Evolutionary conservation across 2,888 invertebrate genomes (phyloP).

Genomic region (Drosophila austrosaltans): DNA sequence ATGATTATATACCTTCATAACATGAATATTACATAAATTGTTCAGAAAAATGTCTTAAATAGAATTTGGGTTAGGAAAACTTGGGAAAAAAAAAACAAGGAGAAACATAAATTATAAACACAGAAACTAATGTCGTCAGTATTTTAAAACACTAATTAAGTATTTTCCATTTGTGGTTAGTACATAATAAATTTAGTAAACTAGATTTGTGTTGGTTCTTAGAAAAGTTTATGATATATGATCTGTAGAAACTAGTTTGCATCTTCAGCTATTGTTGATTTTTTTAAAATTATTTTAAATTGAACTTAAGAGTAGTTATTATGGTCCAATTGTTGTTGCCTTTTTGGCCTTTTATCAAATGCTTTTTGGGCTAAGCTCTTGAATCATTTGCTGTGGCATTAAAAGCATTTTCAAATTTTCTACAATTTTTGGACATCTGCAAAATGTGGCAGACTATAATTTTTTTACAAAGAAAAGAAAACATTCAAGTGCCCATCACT

Average conservation of each 20-base stretch:
- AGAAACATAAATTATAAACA: not conserved
- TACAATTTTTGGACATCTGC: slow-evolving; percentile 58
- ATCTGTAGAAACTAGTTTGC: no score
- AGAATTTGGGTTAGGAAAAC: slow-evolving; percentile 2
- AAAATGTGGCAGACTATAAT: slow-evolving; percentile 70
- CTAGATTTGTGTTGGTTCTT: no score
- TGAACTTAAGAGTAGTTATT: no score
- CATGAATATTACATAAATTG: slow-evolving; percentile 2
- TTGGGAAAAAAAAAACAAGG: not conserved
- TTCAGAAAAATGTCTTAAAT: slow-evolving; percentile 3
- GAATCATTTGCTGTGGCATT: slow-evolving; percentile 47
- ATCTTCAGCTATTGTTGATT: no score
- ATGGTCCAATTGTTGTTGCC: not conserved
- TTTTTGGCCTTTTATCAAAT: not conserved
- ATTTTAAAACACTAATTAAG: no score
- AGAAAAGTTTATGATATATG: no score
- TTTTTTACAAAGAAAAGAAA: slow-evolving; percentile 37
- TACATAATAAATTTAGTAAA: no score
- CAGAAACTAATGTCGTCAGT: not conserved
- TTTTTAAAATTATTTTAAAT: no score
- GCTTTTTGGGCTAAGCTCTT: slow-evolving; percentile 15
- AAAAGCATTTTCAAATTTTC: slow-evolving; percentile 24
- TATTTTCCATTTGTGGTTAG: no score
- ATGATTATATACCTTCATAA: slow-evolving; percentile 25
- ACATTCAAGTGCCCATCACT: slow-evolving; percentile 73